A percentile compares a stretch with the other conserved stretches of the same genome.
These are phyloP conservation scores for Burhinus bistriatus DNA, from an alignment of 2,113 vertebrate genomes.

Conservation along the genomic window DNA sequence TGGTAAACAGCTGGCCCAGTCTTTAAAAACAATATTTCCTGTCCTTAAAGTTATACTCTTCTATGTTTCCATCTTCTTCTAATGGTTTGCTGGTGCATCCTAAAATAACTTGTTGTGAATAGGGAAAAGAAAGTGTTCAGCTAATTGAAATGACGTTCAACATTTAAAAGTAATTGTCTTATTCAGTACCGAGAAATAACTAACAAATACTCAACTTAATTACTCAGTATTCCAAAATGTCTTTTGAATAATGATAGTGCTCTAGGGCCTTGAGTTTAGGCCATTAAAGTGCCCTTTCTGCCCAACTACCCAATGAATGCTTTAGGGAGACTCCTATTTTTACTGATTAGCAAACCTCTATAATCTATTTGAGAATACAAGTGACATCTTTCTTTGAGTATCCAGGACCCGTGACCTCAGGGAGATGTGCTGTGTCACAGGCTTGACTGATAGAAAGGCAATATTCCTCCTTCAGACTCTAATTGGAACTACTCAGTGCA, in stretches of 20 bases:
- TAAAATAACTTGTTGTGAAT: not conserved
- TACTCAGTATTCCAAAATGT: conserved; percentile 56
- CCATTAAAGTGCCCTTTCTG: conserved; percentile 66
- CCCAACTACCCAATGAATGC: conserved; percentile 26
- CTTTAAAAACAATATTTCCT: not conserved
- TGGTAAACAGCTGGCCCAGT: not conserved
- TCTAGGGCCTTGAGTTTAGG: not conserved
- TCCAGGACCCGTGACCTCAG: conserved; percentile 55
- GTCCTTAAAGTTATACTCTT: not conserved
- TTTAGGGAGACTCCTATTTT: conserved; percentile 46
- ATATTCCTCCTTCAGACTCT: conserved; percentile 61
- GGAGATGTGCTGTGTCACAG: conserved; percentile 65
- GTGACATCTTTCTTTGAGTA: conserved; percentile 65
- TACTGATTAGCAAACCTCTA: conserved; percentile 58
- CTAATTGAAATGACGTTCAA: conserved; percentile 24
- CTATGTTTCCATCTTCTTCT: not conserved
- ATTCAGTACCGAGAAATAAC: conserved; percentile 19
- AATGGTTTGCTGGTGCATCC: not conserved
- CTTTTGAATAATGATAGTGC: conserved; percentile 55
- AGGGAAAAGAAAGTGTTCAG: not conserved
- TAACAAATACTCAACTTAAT: conserved; percentile 64
- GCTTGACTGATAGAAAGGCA: conserved; percentile 71
- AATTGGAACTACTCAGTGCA: conserved; percentile 67
- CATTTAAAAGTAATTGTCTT: conserved; percentile 44
- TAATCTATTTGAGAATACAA: conserved; percentile 63